Base-by-base conservation (phyloP, 2,888 invertebrate species). In the Drosophila testacea region DNA sequence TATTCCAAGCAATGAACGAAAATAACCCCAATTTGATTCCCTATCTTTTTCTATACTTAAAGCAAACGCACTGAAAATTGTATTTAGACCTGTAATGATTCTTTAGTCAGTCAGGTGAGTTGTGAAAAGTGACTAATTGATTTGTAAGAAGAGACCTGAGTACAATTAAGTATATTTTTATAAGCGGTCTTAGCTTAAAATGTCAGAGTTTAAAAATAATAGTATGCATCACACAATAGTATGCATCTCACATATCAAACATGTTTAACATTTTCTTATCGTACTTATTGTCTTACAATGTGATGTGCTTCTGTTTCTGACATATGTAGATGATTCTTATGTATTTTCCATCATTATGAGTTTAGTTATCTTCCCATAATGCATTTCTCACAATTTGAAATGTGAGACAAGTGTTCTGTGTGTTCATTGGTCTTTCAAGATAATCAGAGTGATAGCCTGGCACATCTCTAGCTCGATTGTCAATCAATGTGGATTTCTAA, bases 341-440 rank as follows among this genome's bases (percentile, higher is more conserved):
- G 51, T 63, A 72, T 68, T 86, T 74, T 71, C 52, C 68, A 69
- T 72, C 69, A 83, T 79, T 84, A 78, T 71, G 48, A 67, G 64
- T 16, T 46, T 57, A 13, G 7, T 32, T 32, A 11, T 32, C 36
- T 38, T 11, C 16, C 16, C 16, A 16, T 16, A 16, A 16, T 16
- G 16, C 16, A 16, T 16, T 16, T 16, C 48, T 39, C 39, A n/a
- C 10, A 61, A 46, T 62, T 71, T 63, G 77, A 84, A 76, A 84
- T 71, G 63, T 81, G 77, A 79, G 68, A 55, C 36, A 65, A 36
- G 51, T 57, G 47, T 56, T 63, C 7, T 32, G 7, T 32, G 6
- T 6, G n/a, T 32, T 9, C 32, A 7, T 28, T 59, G 22, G 38
- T 28, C 0, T 27, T 64, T 28, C 16, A 48, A 50, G 74, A 32